Conservation (phyloP, 2,888 invertebrate genomes). For the Agrochola circellaris region DNA sequence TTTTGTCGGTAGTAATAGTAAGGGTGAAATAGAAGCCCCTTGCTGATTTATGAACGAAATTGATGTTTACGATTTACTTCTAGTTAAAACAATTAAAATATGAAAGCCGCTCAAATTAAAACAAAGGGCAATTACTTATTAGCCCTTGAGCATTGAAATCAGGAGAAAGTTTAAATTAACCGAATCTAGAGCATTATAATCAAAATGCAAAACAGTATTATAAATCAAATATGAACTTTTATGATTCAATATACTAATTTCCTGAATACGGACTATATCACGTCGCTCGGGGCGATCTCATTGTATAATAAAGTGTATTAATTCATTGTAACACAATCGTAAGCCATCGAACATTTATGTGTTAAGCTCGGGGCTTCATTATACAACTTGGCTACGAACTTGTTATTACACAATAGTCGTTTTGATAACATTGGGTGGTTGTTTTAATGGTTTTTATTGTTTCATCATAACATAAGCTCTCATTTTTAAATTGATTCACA, state of each 20-base stretch:
- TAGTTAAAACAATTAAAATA: not conserved
- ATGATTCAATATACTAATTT: slow-evolving; percentile 37
- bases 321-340: slow-evolving; percentile 34
- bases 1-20: not conserved
- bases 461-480: slow-evolving; percentile 10
- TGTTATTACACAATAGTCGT: slow-evolving; percentile 48
- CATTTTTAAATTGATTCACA: slow-evolving; percentile 1
- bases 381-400: slow-evolving; percentile 46
- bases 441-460: slow-evolving; percentile 26
- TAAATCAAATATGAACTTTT: slow-evolving; percentile 48
- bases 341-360: slow-evolving; percentile 34
- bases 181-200: slow-evolving; percentile 39
- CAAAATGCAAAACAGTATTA: slow-evolving; percentile 43
- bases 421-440: slow-evolving; percentile 29
- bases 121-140: not conserved
- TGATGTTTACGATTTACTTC: not conserved
- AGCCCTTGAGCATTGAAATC: slow-evolving; percentile 22
- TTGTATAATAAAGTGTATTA: slow-evolving; percentile 50
- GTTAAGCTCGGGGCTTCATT: slow-evolving; percentile 50
- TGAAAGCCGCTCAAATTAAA: not conserved
- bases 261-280: slow-evolving; percentile 32
- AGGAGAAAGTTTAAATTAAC: slow-evolving; percentile 3
- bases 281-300: slow-evolving; percentile 44
- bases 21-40: too few species aligned
- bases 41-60: not conserved